These are phyloP conservation scores for Gryon sp. DNA, from an alignment of 1,140 invertebrate genomes.

Conservation along the genomic window DNA sequence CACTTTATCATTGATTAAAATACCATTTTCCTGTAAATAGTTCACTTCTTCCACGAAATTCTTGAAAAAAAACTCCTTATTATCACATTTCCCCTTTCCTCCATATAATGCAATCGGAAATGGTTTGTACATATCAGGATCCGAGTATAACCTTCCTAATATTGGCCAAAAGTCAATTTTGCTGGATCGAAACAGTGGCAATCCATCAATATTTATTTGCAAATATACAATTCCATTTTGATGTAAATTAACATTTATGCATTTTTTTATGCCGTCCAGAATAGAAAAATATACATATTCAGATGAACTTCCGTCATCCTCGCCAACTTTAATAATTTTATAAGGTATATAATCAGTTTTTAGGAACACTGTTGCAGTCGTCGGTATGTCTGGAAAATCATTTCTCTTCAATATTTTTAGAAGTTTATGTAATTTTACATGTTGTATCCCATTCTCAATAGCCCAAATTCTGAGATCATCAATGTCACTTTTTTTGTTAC, in stretches of 20 bases:
- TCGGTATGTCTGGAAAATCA: too few species aligned
- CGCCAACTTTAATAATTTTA: neutral
- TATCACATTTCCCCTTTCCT: neutral
- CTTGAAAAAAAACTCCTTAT: neutral
- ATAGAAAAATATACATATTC: slow-evolving; percentile 17
- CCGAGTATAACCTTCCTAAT: neutral
- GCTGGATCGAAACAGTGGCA: too few species aligned
- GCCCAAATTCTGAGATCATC: neutral
- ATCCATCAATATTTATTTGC: too few species aligned
- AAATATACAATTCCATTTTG: neutral
- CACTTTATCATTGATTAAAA: too few species aligned
- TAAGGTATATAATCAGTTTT: neutral
- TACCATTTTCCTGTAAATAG: neutral
- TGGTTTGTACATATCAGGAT: neutral
- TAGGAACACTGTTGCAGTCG: neutral
- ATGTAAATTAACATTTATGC: neutral
- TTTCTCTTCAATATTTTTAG: neutral
- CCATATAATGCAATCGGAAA: neutral
- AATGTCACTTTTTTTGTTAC: neutral
- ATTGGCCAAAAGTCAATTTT: slow-evolving; percentile 3
- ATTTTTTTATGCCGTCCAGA: neutral
- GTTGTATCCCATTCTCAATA: neutral
- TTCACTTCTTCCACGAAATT: slow-evolving; percentile 6
- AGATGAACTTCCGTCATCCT: neutral
- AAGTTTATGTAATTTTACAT: neutral